phyloP scores from a whole-genome alignment of 1,140 invertebrate genomes.

The Brachionus rubens region DNA sequence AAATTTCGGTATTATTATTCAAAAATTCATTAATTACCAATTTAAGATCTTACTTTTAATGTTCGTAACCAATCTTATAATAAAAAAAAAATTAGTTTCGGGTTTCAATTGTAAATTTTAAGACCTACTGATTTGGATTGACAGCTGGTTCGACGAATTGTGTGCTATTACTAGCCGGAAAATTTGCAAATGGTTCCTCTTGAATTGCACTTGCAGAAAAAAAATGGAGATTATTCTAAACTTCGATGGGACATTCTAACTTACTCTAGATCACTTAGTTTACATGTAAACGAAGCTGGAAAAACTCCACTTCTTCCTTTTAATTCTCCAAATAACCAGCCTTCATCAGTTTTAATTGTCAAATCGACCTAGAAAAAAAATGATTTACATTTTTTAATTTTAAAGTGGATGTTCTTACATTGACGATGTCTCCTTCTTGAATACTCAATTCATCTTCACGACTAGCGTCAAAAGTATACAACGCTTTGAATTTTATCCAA shows the following conservation, averaged over 20 bases:
- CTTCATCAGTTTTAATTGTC: slow-evolving; percentile 69
- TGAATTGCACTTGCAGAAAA: slow-evolving; percentile 12
- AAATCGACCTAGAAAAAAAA: slow-evolving; percentile 29
- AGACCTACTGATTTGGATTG: slow-evolving; percentile 21
- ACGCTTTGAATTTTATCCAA: slow-evolving; percentile 75
- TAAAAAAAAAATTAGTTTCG: not conserved
- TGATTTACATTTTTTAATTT: no score
- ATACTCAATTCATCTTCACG: slow-evolving; percentile 90
- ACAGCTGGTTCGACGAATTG: not conserved
- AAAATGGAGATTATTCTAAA: slow-evolving; percentile 15
- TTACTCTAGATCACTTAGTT: slow-evolving; percentile 49
- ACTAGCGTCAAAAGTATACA: slow-evolving; percentile 88
- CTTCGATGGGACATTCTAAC: not conserved
- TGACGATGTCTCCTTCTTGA: slow-evolving; percentile 86
- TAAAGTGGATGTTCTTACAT: no score
- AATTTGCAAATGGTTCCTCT: not conserved
- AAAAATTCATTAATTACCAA: not conserved
- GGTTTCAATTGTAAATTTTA: no score
- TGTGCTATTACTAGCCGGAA: not conserved
- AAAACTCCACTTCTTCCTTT: slow-evolving; percentile 90
- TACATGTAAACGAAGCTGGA: slow-evolving; percentile 85
- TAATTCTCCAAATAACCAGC: slow-evolving; percentile 87
- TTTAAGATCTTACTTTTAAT: not conserved
- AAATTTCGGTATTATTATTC: slow-evolving; percentile 46
- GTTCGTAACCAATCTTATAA: slow-evolving; percentile 17